Percentiles rank a stretch among this genome's conserved stretches.
These are phyloP conservation scores for Apodemus speciosus DNA, from an alignment of 2,113 vertebrate genomes.

Conservation along the genomic window DNA sequence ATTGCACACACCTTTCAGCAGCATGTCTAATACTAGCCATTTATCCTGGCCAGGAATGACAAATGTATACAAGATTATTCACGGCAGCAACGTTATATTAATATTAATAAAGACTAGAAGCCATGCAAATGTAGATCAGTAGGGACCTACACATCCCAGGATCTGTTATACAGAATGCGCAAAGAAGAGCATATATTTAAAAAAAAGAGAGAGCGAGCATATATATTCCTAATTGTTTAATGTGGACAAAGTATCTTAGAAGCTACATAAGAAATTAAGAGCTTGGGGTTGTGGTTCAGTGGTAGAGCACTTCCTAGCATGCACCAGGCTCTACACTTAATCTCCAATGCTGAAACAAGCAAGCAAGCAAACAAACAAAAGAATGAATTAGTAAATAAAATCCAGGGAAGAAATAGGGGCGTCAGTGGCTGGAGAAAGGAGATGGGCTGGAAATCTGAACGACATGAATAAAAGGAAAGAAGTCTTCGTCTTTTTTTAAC, in stretches of 20 bases:
- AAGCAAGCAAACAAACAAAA: neutral
- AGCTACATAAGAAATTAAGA: constrained; percentile 4
- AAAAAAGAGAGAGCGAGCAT: too few relatives aligned
- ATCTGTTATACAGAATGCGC: neutral
- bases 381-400: neutral
- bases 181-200: neutral
- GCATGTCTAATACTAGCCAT: constrained; percentile 33
- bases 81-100: neutral
- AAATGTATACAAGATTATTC: neutral
- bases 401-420: neutral
- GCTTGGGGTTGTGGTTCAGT: neutral
- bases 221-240: constrained; percentile 33
- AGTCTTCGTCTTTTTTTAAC: constrained; percentile 13
- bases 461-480: neutral
- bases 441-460: neutral
- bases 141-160: neutral
- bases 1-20: neutral
- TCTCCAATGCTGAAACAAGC: neutral
- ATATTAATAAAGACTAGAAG: constrained; percentile 19
- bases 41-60: neutral
- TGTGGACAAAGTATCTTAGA: constrained; percentile 20
- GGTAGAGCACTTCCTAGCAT: too few relatives aligned
- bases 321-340: neutral
- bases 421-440: neutral
- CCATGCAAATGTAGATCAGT: neutral